These are phyloP conservation scores for Sanderia malayensis DNA, from an alignment of 30 jellyfish, hydroid and myxozoan genomes.

Conservation along the genomic window DNA sequence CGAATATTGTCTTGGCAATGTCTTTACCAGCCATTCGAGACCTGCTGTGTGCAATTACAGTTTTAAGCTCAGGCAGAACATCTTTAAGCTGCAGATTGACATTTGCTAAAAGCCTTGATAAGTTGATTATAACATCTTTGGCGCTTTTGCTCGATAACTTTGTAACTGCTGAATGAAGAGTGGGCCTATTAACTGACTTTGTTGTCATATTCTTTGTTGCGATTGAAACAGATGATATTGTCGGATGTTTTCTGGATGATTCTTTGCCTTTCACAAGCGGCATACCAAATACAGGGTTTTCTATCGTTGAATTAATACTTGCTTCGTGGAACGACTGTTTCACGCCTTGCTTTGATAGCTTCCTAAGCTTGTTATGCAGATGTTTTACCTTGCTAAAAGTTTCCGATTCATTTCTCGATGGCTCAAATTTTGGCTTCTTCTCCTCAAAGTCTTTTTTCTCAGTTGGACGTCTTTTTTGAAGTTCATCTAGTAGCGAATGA, in stretches of 20 bases:
- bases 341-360: not conserved
- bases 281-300: not conserved
- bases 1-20: conserved; percentile 39
- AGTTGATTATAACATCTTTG: conserved; percentile 23
- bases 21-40: conserved; percentile 5
- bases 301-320: not conserved
- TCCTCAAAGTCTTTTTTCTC: conserved; percentile 4
- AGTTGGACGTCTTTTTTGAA: conserved; percentile 14
- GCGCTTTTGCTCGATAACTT: conserved; percentile 14
- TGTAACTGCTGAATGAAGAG: conserved; percentile 40
- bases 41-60: conserved; percentile 41
- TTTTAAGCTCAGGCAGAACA: conserved; percentile 52
- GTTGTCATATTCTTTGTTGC: not conserved
- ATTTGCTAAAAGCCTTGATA: conserved; percentile 23
- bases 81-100: conserved; percentile 45
- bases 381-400: not conserved
- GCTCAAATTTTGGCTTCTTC: conserved; percentile 4
- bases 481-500: conserved; percentile 21
- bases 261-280: not conserved
- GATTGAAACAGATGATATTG: no score
- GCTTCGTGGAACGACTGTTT: not conserved
- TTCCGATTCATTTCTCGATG: conserved; percentile 10
- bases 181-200: conserved; percentile 13
- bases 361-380: not conserved
- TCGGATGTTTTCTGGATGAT: no score